Evolutionary conservation across 2,113 vertebrate species (phyloP), one percentile per base, ranked within the genome.

Genomic region (Clarias magur): DNA sequence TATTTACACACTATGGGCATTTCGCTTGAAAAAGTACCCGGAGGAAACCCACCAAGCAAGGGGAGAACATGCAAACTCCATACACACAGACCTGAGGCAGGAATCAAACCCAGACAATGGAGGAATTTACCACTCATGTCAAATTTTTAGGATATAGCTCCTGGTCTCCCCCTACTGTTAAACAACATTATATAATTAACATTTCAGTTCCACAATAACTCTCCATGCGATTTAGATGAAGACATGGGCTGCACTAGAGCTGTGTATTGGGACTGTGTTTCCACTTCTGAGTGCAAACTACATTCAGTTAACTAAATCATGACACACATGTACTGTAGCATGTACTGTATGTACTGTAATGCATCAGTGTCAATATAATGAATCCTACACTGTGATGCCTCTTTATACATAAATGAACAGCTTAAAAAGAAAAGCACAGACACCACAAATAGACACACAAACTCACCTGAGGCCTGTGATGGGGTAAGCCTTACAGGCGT

Each of bases 401-500:
- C 65, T 16, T 27, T 13, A 11, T 34, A 30, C 27, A 76, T 53
- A 53, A 78, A 16, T 27, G 1, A 19, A 75, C 12, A 6, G 42
- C 42, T 48, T 48, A 48, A 48, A 48, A 48, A 42, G 38, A 42
- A 48, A 48, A 48, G 42, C 4, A 48, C 42, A 48, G 42, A 48
- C 42, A 48, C 42, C 9, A 17, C 42, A 48, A 42, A 42, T 42
- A 42, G 38, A 42, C 48, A 27, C 85, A 91, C 78, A 82, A 63
- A 65, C 86, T 17, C 81, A 96, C 97, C 96, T 97, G 86, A 96
- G 95, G 16, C 96, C 97, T 0, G 17, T 93, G 91, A 97, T 94
- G 2, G 96, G 96, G 68, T 92, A 93, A 83, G 86, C 90, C 85
- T 94, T 95, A 88, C 97, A 97, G 90, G 93, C 79, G 65, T 93